phyloP scores from a whole-genome alignment of 2,888 invertebrate species.

The Oscheius sp. region DNA sequence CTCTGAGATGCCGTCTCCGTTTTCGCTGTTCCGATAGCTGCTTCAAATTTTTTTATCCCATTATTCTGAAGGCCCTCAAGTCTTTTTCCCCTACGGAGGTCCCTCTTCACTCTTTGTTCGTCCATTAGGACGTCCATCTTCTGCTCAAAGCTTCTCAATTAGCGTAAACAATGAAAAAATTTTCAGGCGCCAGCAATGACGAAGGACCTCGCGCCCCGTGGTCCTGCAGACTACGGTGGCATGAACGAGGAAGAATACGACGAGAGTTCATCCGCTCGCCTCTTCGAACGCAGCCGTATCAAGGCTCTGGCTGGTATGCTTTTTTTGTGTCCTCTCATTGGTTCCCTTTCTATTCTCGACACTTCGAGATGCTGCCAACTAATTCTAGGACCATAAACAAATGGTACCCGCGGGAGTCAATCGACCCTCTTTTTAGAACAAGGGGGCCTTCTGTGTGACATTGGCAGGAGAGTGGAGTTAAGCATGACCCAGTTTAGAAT shows the following conservation, averaged over 20 bases:
- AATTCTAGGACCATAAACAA: conserved; percentile 38
- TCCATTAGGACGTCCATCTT: neutral
- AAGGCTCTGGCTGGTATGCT: conserved; percentile 92
- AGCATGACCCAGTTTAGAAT: conserved; percentile 9
- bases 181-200: conserved; percentile 58
- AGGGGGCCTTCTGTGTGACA: conserved; percentile 17
- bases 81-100: neutral
- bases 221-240: conserved; percentile 50
- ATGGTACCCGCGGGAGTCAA: conserved; percentile 33
- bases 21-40: conserved; percentile 32
- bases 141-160: neutral
- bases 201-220: conserved; percentile 67
- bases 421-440: conserved; percentile 8
- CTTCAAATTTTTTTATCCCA: neutral
- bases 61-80: conserved; percentile 10
- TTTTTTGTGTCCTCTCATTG: neutral
- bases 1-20: conserved; percentile 34
- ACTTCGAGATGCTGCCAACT: conserved; percentile 31
- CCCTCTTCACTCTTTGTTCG: conserved; percentile 10
- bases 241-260: conserved; percentile 83
- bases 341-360: neutral
- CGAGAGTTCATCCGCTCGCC: conserved; percentile 97
- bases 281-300: conserved; percentile 98
- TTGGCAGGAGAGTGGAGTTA: conserved; percentile 17
- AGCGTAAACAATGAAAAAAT: neutral